A percentile compares a stretch with the other conserved stretches of the same genome.
Conservation (phyloP, 1,140 invertebrate species). For the Pachypeltis micranthus region DNA sequence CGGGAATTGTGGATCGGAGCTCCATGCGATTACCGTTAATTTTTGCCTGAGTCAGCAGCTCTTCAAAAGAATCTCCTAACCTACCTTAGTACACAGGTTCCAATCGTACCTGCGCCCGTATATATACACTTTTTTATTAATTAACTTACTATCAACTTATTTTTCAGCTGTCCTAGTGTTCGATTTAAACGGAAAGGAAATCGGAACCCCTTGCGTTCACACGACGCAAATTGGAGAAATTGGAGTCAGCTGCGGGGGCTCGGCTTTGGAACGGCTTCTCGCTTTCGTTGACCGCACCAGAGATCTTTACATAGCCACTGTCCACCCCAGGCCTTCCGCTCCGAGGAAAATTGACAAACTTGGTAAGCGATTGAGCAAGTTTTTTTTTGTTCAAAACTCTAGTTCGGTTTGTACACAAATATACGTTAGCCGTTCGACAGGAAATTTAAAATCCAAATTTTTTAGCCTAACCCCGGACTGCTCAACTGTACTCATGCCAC, state of each 20-base stretch:
- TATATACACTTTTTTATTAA: conserved; percentile 11
- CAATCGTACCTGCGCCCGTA: neutral
- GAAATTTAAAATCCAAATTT: no score
- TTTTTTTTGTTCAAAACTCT: no score
- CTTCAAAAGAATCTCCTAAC: no score
- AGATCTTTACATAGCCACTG: conserved; percentile 62
- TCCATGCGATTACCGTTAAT: no score
- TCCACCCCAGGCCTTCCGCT: conserved; percentile 46
- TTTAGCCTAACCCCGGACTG: no score
- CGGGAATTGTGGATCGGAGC: no score
- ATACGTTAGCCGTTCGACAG: no score
- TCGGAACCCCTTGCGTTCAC: conserved; percentile 48
- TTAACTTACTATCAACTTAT: conserved; percentile 23
- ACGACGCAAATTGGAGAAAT: conserved; percentile 54
- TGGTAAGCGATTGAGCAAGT: no score
- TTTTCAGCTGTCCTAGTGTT: conserved; percentile 70
- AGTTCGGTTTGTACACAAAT: no score
- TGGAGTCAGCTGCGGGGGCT: conserved; percentile 65
- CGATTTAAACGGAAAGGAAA: conserved; percentile 59
- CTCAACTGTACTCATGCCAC: no score
- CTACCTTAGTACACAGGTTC: no score
- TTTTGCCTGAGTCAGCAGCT: no score
- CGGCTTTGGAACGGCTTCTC: conserved; percentile 52
- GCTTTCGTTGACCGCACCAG: conserved; percentile 71
- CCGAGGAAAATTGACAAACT: conserved; percentile 52